phyloP scores from a whole-genome alignment of 2,113 vertebrate species.

The Gnathonemus longibarbis region DNA sequence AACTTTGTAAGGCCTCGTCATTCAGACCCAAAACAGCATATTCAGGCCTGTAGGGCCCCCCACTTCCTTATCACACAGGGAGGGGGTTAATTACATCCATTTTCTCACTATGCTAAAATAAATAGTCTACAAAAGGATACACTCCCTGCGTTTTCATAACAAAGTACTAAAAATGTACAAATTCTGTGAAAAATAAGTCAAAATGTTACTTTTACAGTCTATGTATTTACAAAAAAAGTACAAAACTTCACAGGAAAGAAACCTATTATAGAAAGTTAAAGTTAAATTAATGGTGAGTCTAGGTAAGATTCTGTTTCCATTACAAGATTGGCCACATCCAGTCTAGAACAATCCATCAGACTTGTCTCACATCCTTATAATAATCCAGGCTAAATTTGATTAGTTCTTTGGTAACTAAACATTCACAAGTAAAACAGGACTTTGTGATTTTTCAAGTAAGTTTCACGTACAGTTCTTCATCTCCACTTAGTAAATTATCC shows the following conservation, averaged over 20 bases:
- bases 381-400: conserved; percentile 51
- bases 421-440: conserved; percentile 51
- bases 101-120: conserved; percentile 71
- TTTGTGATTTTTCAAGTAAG: conserved; percentile 52
- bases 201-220: conserved; percentile 67
- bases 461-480: conserved; percentile 43
- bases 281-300: conserved; percentile 49
- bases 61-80: not conserved
- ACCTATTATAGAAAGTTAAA: conserved; percentile 60
- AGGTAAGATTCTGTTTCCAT: conserved; percentile 41
- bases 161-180: conserved; percentile 68
- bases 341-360: conserved; percentile 15
- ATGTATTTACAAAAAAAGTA: conserved; percentile 74
- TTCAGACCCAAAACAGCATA: not conserved
- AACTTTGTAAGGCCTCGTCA: not conserved
- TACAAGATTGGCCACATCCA: conserved; percentile 4
- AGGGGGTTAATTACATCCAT: conserved; percentile 36
- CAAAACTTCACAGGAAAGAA: conserved; percentile 66
- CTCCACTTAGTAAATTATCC: conserved; percentile 53
- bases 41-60: not conserved
- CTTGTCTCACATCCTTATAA: conserved; percentile 37
- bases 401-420: conserved; percentile 62
- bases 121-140: conserved; percentile 75
- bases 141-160: conserved; percentile 43
- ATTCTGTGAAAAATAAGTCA: conserved; percentile 65